Conservation (phyloP, 2,113 vertebrate genomes). For the Hassar affinis region DNA sequence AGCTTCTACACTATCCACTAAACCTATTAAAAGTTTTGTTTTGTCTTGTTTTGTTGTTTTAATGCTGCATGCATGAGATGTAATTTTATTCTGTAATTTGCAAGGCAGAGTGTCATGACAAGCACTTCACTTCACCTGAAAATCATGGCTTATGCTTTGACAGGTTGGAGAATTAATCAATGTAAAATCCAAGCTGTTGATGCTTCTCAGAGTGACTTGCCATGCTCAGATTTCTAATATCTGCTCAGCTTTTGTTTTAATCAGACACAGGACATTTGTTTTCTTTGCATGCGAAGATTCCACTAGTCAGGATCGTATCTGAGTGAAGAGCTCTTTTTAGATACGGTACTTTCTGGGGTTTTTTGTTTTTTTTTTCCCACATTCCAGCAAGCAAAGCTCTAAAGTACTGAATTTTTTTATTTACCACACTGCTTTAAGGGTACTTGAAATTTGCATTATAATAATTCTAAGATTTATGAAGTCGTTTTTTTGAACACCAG, state of each 20-base stretch:
- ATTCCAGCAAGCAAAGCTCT: not conserved
- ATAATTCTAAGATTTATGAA: not conserved
- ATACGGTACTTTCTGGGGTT: not conserved
- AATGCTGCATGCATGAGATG: not conserved
- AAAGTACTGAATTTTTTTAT: not conserved
- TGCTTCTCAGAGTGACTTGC: not conserved
- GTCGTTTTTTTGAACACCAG: not conserved
- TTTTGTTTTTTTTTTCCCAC: not conserved
- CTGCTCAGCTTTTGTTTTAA: conserved; percentile 5
- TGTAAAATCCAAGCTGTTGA: not conserved
- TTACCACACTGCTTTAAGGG: not conserved
- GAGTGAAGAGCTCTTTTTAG: not conserved
- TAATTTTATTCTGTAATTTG: not conserved
- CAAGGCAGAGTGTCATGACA: not conserved
- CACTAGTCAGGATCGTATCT: not conserved
- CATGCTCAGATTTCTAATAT: not conserved
- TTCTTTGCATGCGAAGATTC: conserved; percentile 1
- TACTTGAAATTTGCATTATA: not conserved
- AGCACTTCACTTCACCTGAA: not conserved
- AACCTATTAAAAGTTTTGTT: not conserved
- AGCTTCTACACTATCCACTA: not conserved
- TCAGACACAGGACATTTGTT: not conserved
- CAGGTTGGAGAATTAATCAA: not conserved
- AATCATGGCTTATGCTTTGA: not conserved
- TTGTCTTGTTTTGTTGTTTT: no score